Percentiles rank a stretch among this genome's conserved stretches.
Evolutionary conservation across 2,113 vertebrate genomes (phyloP).

Genomic region (Tupaia chinensis): DNA sequence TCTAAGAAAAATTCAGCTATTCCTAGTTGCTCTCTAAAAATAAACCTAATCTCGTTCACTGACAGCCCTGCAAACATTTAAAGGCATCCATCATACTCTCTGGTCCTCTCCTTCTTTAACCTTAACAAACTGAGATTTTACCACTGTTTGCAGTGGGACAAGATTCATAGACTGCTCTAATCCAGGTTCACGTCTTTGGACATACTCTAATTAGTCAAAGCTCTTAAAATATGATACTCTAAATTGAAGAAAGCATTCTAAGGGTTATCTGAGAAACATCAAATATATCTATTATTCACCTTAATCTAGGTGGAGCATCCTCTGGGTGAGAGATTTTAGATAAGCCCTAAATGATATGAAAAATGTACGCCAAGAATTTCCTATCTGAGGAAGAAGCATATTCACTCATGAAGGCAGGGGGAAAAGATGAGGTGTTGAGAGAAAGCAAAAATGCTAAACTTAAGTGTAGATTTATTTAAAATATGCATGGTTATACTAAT

Average conservation of each 20-base stretch:
- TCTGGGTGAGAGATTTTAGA: neutral
- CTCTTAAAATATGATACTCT: slow-evolving; percentile 1
- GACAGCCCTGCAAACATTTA: neutral
- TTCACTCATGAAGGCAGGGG: neutral
- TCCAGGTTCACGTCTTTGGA: neutral
- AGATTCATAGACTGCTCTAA: neutral
- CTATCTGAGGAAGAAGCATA: neutral
- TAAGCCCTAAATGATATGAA: neutral
- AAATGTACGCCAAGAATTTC: neutral
- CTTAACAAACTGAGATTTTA: neutral
- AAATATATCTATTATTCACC: neutral
- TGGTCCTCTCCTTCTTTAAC: neutral
- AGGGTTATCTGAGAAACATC: neutral
- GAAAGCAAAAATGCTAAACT: neutral
- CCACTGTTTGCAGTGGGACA: neutral
- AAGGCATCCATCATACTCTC: neutral
- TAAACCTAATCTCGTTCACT: neutral
- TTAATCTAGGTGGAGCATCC: neutral
- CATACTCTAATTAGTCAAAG: neutral
- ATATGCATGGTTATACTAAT: neutral
- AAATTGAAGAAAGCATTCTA: neutral
- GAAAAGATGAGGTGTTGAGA: neutral
- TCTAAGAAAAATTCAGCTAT: neutral
- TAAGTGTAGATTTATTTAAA: slow-evolving; percentile 12
- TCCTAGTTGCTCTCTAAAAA: neutral